A percentile compares a stretch with the other conserved stretches of the same genome.
phyloP scores from a whole-genome alignment of 2,113 vertebrate genomes.

The Bos indicus region DNA sequence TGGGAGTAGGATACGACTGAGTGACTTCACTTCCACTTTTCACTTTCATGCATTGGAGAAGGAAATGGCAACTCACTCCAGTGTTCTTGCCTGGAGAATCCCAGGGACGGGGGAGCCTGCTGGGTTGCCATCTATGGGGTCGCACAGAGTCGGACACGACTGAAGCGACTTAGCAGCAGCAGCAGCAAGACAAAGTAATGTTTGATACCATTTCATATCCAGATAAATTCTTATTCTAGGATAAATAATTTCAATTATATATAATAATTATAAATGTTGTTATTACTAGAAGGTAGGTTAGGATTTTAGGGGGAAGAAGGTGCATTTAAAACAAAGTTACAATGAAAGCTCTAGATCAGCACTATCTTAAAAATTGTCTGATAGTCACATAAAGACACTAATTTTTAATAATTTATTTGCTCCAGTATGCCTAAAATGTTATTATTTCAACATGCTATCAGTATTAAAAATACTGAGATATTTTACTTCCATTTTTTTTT shows the following conservation, averaged over 20 bases:
- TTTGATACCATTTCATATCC: background rate
- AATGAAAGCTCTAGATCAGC: background rate
- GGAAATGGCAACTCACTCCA: no score
- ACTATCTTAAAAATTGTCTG: background rate
- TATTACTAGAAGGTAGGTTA: conserved; percentile 19
- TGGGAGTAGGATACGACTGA: no score
- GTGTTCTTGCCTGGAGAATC: no score
- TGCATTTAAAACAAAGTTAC: conserved; percentile 19
- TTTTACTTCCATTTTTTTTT: conserved; percentile 17
- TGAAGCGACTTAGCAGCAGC: no score
- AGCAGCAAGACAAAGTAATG: background rate
- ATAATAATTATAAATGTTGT: conserved; percentile 2
- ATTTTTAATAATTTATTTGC: conserved; percentile 36
- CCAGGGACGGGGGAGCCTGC: no score
- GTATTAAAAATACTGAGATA: conserved; percentile 1
- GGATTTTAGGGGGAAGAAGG: background rate
- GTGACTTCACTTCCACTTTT: no score
- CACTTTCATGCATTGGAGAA: no score
- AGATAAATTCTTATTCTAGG: background rate
- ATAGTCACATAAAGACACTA: background rate
- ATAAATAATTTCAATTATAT: background rate
- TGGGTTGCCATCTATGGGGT: no score
- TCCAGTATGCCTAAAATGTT: background rate
- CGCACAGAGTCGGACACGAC: no score
- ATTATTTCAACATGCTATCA: conserved; percentile 41